These are phyloP conservation scores for Thunnus albacares DNA, from an alignment of 2,797 vertebrate genomes.

Conservation along the genomic window DNA sequence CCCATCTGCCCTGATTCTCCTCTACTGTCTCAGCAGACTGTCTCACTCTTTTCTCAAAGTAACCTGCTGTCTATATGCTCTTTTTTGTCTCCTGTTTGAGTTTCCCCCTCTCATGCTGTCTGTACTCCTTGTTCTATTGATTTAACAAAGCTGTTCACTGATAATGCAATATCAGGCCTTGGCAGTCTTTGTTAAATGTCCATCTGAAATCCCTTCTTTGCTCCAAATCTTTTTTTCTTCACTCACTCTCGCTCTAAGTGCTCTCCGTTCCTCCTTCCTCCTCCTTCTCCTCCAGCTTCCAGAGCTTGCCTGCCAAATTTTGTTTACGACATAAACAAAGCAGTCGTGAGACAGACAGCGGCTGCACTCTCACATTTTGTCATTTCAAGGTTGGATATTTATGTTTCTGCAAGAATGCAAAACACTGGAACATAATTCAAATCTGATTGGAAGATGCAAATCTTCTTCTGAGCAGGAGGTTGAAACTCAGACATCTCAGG, in stretches of 20 bases:
- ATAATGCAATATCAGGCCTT: background rate
- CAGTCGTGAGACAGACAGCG: background rate
- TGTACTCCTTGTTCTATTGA: background rate
- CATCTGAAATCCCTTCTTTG: background rate
- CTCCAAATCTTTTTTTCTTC: background rate
- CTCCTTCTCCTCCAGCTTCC: background rate
- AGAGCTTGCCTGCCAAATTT: background rate
- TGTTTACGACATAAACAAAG: constrained; percentile 32
- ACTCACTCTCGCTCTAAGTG: background rate
- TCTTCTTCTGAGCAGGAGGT: background rate
- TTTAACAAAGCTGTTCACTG: constrained; percentile 6
- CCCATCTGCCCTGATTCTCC: constrained; percentile 7
- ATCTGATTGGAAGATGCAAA: constrained; percentile 17
- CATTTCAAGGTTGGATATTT: background rate
- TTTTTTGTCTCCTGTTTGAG: background rate
- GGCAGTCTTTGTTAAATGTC: constrained; percentile 6
- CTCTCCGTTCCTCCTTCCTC: background rate
- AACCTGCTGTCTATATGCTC: background rate
- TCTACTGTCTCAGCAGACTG: background rate
- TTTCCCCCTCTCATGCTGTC: background rate
- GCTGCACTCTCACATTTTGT: background rate
- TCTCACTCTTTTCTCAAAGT: background rate
- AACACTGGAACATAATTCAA: constrained; percentile 12
- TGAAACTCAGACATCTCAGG: background rate
- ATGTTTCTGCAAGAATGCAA: constrained; percentile 20